Conservation (phyloP, 2,113 vertebrate species). For the Turnix velox region DNA sequence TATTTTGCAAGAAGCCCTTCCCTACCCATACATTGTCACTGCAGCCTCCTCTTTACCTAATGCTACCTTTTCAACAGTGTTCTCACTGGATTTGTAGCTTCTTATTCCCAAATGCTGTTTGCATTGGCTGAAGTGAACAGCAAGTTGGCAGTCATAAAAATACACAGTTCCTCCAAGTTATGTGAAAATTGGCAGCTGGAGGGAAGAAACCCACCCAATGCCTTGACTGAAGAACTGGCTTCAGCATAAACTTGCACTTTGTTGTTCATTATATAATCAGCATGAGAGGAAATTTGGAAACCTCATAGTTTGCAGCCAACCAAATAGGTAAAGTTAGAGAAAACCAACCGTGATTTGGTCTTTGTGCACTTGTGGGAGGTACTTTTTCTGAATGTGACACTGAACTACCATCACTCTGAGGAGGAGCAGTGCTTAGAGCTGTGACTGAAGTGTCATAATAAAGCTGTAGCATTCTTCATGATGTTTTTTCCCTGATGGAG, state of each 20-base stretch:
- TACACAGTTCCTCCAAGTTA: background rate
- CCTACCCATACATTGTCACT: background rate
- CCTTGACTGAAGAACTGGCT: background rate
- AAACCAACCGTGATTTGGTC: background rate
- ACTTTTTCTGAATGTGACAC: accelerated
- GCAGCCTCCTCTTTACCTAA: background rate
- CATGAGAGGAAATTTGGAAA: background rate
- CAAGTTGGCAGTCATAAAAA: background rate
- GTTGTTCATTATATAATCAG: background rate
- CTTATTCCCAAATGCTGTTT: background rate
- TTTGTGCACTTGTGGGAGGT: too few relatives aligned
- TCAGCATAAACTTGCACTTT: background rate
- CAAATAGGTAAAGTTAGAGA: background rate
- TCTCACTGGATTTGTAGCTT: background rate
- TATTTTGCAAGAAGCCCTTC: background rate
- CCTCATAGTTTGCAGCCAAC: background rate
- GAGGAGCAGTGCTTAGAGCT: background rate
- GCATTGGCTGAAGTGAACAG: background rate
- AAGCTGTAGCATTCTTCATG: background rate
- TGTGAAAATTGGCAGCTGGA: background rate
- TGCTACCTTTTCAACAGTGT: background rate
- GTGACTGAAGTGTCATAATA: background rate
- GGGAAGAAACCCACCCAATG: background rate
- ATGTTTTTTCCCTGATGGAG: background rate
- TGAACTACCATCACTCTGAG: background rate